Evolutionary conservation across 2,797 vertebrate species (phyloP).

Genomic region (Pseudopleuronectes americanus): DNA sequence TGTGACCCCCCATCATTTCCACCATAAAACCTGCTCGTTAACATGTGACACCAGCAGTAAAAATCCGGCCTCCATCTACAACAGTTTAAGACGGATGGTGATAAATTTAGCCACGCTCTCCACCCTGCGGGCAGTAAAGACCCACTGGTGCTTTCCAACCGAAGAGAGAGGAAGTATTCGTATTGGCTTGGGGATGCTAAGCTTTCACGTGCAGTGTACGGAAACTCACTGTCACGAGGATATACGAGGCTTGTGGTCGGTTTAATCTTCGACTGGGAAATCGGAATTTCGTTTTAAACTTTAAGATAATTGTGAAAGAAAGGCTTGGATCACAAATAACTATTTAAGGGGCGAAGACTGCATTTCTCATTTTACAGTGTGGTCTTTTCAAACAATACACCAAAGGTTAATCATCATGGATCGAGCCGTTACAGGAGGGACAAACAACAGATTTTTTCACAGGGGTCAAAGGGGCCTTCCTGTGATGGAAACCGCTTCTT

Average conservation of each 20-base stretch:
- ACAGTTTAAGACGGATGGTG: constrained; percentile 46
- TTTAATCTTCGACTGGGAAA: neutral
- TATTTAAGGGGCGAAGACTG: neutral
- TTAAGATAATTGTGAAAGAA: neutral
- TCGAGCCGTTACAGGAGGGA: constrained; percentile 3
- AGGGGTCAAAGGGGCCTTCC: constrained; percentile 59
- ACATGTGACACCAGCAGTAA: constrained; percentile 69
- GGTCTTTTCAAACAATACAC: constrained; percentile 12
- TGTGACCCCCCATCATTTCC: constrained; percentile 57
- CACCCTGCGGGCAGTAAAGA: constrained; percentile 47
- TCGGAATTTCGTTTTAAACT: neutral
- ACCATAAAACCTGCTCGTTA: constrained; percentile 65
- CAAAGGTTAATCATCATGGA: constrained; percentile 20
- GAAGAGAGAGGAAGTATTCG: constrained; percentile 45
- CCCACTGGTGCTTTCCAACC: constrained; percentile 51
- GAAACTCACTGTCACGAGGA: neutral
- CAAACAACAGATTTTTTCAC: constrained; percentile 61
- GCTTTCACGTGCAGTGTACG: constrained; percentile 24
- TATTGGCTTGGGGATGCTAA: constrained; percentile 18
- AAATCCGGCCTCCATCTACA: constrained; percentile 61
- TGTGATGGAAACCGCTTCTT: constrained; percentile 54
- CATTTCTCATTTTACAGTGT: neutral
- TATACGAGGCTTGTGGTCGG: neutral
- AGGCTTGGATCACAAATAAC: neutral
- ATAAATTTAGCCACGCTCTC: constrained; percentile 67